Percentiles rank a stretch among this genome's conserved stretches.
Conservation (phyloP, 2,797 vertebrate genomes). For the Sebastes cheni region DNA sequence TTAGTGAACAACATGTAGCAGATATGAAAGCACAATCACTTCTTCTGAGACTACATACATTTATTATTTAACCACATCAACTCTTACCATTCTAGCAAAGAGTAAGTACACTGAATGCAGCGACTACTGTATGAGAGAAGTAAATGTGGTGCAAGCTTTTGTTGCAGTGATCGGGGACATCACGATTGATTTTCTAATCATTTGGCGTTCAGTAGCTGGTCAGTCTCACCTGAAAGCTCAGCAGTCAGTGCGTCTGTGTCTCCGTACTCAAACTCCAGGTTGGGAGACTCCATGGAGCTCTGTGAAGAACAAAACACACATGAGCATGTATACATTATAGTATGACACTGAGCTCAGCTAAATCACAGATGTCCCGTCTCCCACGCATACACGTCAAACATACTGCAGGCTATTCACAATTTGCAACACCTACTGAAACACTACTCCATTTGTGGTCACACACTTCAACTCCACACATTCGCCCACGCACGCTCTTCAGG, state of each 20-base stretch:
- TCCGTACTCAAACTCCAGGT: slow-evolving; percentile 93
- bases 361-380: slow-evolving; percentile 32
- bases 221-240: slow-evolving; percentile 88
- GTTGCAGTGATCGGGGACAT: neutral
- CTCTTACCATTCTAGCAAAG: neutral
- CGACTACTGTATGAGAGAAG: neutral
- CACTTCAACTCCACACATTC: slow-evolving; percentile 13
- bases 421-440: slow-evolving; percentile 24
- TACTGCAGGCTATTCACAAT: slow-evolving; percentile 19
- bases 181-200: neutral
- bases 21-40: neutral
- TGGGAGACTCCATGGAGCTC: slow-evolving; percentile 94
- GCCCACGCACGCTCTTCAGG: slow-evolving; percentile 23
- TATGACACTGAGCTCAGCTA: neutral
- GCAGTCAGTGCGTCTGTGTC: slow-evolving; percentile 85
- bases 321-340: neutral
- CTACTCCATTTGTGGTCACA: neutral
- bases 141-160: neutral
- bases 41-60: neutral
- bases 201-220: neutral
- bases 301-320: slow-evolving; percentile 58
- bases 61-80: neutral
- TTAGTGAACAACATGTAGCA: neutral
- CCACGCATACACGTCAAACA: slow-evolving; percentile 33
- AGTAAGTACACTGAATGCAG: neutral